Base-by-base conservation (phyloP, 2,888 invertebrate species). In the Andrena minutula region DNA sequence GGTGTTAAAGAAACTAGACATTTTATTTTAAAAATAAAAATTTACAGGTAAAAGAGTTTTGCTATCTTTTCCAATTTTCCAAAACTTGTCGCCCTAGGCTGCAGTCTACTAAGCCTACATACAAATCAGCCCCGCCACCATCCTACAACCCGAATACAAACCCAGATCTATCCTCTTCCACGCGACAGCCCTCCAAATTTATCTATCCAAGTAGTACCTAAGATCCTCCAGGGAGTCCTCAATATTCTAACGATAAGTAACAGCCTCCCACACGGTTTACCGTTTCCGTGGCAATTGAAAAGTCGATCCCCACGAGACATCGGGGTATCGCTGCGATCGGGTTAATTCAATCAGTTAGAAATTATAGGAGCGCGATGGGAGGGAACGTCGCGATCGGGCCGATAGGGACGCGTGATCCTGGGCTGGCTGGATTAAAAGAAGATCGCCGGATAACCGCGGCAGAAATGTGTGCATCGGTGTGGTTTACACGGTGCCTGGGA, bases 381-480 rank as follows among this genome's bases (percentile, higher is more conserved):
- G 75, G 60, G 51, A 73, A 64, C 64, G 41, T 28, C 51, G 47
- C 20, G 79, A 79, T 79, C 75, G 66, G 26, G 49, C 30, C 64
- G 82, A 83, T 83, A 79, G 60, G 23, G 53, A 51, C 65, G 75
- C 78, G 83, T 78, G 83, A 72, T 47, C 71, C 32, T 30, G 28
- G 47, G 28, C 53, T 35, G 26, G 32, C 65, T 35, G 51, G 75
- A 86, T 80, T 66, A 68, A 63, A 70, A 76, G 70, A 75, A 79
- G 82, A 85, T 83, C 68, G 70, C 26, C 60, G 80, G 83, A 85
- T 83, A 84, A 75, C 68, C 47, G 8, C 30, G 70, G 49, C 58
- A 65, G 71, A 79, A 81, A 74, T 83, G 82, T 76, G 79, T 76
- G 85, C 81, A 86, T 79, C 83, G 61, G 71, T 82, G 85, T 82